Conservation (phyloP, 2,113 vertebrate genomes). For the Aramus guarauna region DNA sequence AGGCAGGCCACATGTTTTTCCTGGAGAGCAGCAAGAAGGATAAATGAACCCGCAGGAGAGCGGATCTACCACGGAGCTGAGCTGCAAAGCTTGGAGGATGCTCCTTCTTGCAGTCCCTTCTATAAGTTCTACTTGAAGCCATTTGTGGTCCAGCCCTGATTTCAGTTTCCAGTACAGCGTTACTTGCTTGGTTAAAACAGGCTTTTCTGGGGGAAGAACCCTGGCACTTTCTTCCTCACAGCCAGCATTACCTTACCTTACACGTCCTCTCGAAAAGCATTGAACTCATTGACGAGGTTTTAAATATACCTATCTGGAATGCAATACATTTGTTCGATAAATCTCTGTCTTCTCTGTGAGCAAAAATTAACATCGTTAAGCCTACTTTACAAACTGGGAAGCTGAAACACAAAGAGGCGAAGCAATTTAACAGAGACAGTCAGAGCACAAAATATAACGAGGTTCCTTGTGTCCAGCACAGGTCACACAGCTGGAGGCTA, state of each 20-base stretch:
- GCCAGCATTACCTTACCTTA: neutral
- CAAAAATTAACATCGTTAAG: neutral
- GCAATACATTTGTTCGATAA: neutral
- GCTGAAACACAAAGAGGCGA: neutral
- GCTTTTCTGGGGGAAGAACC: neutral
- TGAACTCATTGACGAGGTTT: neutral
- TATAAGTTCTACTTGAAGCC: neutral
- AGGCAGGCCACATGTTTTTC: neutral
- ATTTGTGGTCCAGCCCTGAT: neutral
- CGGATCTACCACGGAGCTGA: neutral
- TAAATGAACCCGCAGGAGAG: neutral
- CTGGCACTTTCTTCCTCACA: neutral
- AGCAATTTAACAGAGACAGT: neutral
- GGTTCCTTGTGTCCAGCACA: neutral
- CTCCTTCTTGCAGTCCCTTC: neutral
- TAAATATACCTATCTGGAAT: neutral
- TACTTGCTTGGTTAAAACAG: neutral
- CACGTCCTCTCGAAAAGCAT: fast-evolving
- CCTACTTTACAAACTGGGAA: neutral
- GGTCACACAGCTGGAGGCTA: constrained; percentile 27
- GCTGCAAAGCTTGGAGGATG: neutral
- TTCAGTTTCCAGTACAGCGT: neutral
- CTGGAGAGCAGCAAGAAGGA: neutral
- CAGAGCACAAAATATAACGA: neutral
- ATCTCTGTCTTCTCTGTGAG: neutral